Evolutionary conservation across 1,140 invertebrate genomes (phyloP).

Genomic region (Polyergus mexicanus): DNA sequence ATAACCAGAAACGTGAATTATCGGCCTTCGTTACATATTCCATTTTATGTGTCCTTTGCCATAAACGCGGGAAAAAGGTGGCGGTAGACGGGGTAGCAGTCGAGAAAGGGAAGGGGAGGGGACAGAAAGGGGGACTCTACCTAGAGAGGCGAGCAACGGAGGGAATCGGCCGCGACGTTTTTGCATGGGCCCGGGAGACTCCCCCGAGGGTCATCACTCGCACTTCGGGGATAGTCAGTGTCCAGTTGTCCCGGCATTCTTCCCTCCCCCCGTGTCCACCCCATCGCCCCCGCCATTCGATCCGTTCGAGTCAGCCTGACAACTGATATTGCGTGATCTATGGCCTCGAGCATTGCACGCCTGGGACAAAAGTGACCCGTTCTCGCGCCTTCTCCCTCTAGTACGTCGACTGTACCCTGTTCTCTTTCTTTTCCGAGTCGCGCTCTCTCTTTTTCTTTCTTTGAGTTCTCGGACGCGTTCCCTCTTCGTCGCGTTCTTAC

Average conservation of each 20-base stretch:
- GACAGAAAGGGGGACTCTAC: slow-evolving; percentile 16
- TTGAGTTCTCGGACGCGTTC: slow-evolving; percentile 4
- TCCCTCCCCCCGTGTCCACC: slow-evolving; percentile 42
- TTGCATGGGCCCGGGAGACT: slow-evolving; percentile 80
- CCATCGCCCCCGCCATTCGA: slow-evolving; percentile 76
- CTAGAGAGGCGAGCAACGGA: slow-evolving; percentile 45
- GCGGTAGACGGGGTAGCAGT: slow-evolving; percentile 63
- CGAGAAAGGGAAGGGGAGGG: background rate
- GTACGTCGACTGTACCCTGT: slow-evolving; percentile 57
- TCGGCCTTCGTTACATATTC: slow-evolving; percentile 86
- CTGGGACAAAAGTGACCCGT: slow-evolving; percentile 83
- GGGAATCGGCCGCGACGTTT: slow-evolving; percentile 74
- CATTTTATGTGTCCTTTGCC: slow-evolving; percentile 83
- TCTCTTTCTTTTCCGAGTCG: slow-evolving; percentile 27
- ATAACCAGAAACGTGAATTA: slow-evolving; percentile 81
- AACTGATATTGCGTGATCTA: slow-evolving; percentile 87
- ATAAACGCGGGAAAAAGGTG: slow-evolving; percentile 82
- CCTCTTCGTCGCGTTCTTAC: slow-evolving; percentile 37
- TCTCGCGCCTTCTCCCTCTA: slow-evolving; percentile 59
- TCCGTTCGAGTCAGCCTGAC: slow-evolving; percentile 82
- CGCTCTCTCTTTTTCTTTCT: slow-evolving; percentile 20
- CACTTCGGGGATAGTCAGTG: slow-evolving; percentile 82
- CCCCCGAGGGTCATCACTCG: slow-evolving; percentile 86
- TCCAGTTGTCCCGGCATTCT: slow-evolving; percentile 75
- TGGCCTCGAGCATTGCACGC: slow-evolving; percentile 85